phyloP scores from a whole-genome alignment of 2,113 vertebrate genomes.

The Rhizomys pruinosus region DNA sequence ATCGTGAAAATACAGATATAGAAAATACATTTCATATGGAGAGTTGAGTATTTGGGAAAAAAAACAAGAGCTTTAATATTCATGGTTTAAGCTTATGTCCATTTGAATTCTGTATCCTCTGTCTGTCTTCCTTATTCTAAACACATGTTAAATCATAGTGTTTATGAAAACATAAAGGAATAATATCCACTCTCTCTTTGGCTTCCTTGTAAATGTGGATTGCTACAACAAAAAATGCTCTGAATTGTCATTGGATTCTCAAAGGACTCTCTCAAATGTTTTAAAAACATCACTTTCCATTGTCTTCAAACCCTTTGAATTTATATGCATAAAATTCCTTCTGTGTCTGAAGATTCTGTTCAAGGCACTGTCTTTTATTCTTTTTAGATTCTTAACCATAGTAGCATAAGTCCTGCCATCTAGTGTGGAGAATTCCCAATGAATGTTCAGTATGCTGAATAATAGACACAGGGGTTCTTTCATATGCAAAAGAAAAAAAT shows the following conservation, averaged over 20 bases:
- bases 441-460: background rate
- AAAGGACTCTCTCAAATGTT: background rate
- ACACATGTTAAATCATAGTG: conserved; percentile 36
- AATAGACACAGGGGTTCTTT: background rate
- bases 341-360: background rate
- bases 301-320: background rate
- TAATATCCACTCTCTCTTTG: background rate
- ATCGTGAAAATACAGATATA: background rate
- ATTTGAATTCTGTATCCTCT: background rate
- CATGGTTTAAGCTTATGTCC: background rate
- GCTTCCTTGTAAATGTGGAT: conserved; percentile 9
- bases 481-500: background rate
- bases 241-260: conserved; percentile 41
- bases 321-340: background rate
- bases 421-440: background rate
- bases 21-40: background rate
- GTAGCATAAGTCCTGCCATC: background rate
- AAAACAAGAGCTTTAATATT: background rate
- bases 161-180: conserved; percentile 39
- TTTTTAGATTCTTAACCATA: background rate
- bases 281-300: background rate
- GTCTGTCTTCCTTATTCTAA: conserved; percentile 36
- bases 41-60: background rate
- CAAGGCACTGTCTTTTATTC: no score
- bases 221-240: background rate